Evolutionary conservation across 2,113 vertebrate species (phyloP), one percentile per base, ranked within the genome.

Genomic region (Sebastes schlegelii): DNA sequence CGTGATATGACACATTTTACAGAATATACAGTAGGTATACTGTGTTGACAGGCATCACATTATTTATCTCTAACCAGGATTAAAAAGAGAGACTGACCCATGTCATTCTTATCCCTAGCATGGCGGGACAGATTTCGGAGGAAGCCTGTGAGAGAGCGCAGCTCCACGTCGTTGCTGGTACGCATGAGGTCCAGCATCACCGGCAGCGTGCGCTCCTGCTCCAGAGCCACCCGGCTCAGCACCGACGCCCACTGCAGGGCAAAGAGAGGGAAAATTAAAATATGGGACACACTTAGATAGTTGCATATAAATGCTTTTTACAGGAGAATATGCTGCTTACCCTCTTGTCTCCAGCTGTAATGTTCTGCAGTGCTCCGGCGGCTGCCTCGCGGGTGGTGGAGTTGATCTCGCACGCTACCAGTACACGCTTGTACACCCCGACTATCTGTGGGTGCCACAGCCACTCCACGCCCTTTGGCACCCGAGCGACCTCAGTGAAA

Each of bases 361-460:
- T 96, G 94, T 99, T 99, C 95, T 99, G 98, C 88, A 99, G 94
- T 0, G 98, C 97, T 0, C 98, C 98, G 0, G 96, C 95, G 0
- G 98, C 97, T 0, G 97, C 98, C 91, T 99, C 98, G 0, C 98
- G 97, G 0, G 97, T 97, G 80, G 96, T 94, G 34, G 91, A 85
- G 94, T 97, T 99, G 66, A 95, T 91, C 82, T 98, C 97, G 0
- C 96, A 97, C 73, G 90, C 92, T 77, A 95, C 96, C 89, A 99
- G 94, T 78, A 98, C 85, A 4, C 91, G 83, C 71, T 95, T 96
- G 90, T 99, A 99, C 49, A 98, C 51, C 8, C 89, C 90, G 49
- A 99, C 91, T 0, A 98, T 96, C 88, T 97, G 95, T 0, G 98
- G 98, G 92, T 98, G 97, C 97, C 97, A 99, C 70, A 99, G 94